Percentiles rank a stretch among this genome's conserved stretches.
These are phyloP conservation scores for Flexamia atlantica DNA, from an alignment of 2,888 invertebrate genomes.

Conservation along the genomic window DNA sequence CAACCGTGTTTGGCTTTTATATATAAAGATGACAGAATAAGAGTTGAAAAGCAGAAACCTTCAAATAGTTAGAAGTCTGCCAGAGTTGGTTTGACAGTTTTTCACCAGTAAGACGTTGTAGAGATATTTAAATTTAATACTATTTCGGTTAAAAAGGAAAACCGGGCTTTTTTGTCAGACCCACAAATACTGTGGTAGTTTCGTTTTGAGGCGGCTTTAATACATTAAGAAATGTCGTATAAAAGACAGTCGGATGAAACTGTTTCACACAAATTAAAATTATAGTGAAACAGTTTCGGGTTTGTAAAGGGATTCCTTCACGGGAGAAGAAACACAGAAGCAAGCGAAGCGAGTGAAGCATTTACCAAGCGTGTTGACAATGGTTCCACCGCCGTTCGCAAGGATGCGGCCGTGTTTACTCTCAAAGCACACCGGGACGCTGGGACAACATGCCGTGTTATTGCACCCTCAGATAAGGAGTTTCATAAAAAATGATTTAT, in stretches of 20 bases:
- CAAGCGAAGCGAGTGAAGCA: constrained; percentile 12
- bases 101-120: too few relatives aligned
- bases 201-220: too few relatives aligned
- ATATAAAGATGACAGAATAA: too few relatives aligned
- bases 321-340: constrained; percentile 33
- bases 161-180: too few relatives aligned
- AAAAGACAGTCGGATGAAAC: neutral
- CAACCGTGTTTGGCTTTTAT: too few relatives aligned
- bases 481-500: constrained; percentile 31
- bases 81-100: too few relatives aligned
- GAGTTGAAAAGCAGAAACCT: too few relatives aligned
- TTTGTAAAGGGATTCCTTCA: neutral
- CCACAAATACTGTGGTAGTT: too few relatives aligned
- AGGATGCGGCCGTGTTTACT: constrained; percentile 18
- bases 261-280: constrained; percentile 35
- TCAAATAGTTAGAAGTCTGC: too few relatives aligned
- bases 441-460: constrained; percentile 25
- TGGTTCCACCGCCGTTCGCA: constrained; percentile 1
- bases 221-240: neutral
- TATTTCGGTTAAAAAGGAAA: too few relatives aligned
- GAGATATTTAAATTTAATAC: too few relatives aligned
- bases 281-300: constrained; percentile 20
- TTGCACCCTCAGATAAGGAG: constrained; percentile 45
- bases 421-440: constrained; percentile 11
- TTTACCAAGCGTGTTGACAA: constrained; percentile 24